These are phyloP conservation scores for Theristicus caerulescens DNA, from an alignment of 2,113 vertebrate species.

Conservation along the genomic window DNA sequence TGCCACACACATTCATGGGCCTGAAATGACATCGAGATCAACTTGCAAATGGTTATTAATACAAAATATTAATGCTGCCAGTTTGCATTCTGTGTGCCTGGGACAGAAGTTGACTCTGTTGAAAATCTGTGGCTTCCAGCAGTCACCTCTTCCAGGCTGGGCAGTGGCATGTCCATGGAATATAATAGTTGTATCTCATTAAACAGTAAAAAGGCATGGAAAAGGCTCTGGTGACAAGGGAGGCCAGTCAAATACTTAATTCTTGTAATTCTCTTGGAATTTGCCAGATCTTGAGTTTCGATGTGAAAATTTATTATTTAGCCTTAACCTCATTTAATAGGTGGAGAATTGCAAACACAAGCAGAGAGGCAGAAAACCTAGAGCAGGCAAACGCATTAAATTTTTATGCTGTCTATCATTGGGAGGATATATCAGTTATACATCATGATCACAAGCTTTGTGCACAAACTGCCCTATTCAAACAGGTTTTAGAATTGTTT, in stretches of 20 bases:
- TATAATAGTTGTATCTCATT: background rate
- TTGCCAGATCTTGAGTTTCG: background rate
- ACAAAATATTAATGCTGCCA: background rate
- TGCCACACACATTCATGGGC: background rate
- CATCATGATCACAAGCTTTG: background rate
- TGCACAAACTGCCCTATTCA: background rate
- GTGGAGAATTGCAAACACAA: background rate
- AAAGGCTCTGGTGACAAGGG: background rate
- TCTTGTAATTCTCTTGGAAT: background rate
- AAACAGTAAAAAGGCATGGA: background rate
- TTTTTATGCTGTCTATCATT: background rate
- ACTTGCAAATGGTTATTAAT: background rate
- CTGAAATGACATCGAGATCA: background rate
- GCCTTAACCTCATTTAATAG: background rate
- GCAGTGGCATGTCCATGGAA: background rate
- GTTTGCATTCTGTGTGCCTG: background rate
- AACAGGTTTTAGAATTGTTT: background rate
- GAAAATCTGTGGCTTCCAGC: background rate
- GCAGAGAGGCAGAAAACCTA: background rate
- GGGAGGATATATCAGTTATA: fast-evolving
- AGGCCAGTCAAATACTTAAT: background rate
- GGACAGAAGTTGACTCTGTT: background rate
- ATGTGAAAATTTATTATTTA: background rate
- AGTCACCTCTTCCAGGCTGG: background rate
- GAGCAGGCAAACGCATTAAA: background rate